Evolutionary conservation across 2,113 vertebrate genomes (phyloP).

Genomic region (Dromiciops gliroides): DNA sequence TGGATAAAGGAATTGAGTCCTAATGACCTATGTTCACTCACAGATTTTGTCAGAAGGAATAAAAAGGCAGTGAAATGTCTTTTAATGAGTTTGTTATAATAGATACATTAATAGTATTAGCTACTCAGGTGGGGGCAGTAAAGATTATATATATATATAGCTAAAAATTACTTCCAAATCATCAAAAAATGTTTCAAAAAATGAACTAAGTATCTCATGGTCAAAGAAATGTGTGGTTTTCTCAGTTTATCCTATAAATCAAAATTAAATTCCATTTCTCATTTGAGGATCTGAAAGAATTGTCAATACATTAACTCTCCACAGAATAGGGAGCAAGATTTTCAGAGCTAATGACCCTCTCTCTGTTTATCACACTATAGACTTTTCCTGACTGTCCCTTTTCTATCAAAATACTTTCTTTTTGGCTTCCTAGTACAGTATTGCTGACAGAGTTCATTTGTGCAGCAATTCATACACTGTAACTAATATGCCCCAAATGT

Average conservation of each 20-base stretch:
- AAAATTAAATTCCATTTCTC: neutral
- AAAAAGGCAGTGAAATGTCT: neutral
- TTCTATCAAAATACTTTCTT: neutral
- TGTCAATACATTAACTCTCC: neutral
- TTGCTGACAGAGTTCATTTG: conserved; percentile 26
- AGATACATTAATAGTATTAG: neutral
- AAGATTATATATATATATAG: no score
- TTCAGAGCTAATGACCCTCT: neutral
- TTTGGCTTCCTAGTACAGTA: neutral
- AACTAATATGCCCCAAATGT: neutral
- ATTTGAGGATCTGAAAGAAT: neutral
- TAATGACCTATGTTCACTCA: neutral
- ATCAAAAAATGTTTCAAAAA: neutral
- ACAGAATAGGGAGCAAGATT: conserved; percentile 4
- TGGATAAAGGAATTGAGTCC: neutral
- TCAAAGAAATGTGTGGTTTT: neutral
- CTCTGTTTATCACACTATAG: neutral
- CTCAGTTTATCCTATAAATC: neutral
- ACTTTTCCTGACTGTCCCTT: neutral
- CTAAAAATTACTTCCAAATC: conserved; percentile 8
- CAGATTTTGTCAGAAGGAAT: neutral
- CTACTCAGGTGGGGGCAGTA: neutral
- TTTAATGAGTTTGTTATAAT: neutral
- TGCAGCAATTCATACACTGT: conserved; percentile 8
- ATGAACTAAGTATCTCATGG: neutral